phyloP scores from a whole-genome alignment of 1,140 invertebrate species.

The Tenebrio molitor region DNA sequence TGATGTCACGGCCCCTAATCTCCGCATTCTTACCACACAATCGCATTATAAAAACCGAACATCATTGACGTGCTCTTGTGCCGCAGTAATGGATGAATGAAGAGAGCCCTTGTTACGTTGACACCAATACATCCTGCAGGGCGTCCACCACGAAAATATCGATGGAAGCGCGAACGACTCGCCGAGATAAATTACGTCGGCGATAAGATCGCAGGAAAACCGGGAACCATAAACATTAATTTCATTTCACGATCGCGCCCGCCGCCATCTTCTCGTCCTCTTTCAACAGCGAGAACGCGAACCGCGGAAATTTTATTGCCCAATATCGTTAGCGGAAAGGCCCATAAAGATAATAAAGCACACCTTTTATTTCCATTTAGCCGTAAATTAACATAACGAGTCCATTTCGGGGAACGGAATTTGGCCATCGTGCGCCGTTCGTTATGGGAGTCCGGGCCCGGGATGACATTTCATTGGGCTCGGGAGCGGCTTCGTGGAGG shows the following conservation, averaged over 20 bases:
- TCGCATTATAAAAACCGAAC: slow-evolving; percentile 35
- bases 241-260: slow-evolving; percentile 20
- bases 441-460: too few relatives aligned
- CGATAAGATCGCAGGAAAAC: slow-evolving; percentile 7
- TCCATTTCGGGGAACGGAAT: slow-evolving; percentile 5
- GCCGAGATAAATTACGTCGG: slow-evolving; percentile 8
- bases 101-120: slow-evolving; percentile 12
- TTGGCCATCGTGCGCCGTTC: background rate
- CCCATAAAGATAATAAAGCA: slow-evolving; percentile 31
- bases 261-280: background rate
- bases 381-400: slow-evolving; percentile 25
- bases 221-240: slow-evolving; percentile 27
- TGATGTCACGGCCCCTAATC: slow-evolving; percentile 36
- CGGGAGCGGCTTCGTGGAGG: too few relatives aligned
- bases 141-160: slow-evolving; percentile 11
- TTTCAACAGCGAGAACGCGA: too few relatives aligned
- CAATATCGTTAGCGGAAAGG: slow-evolving; percentile 28
- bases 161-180: background rate
- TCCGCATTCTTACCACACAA: slow-evolving; percentile 35
- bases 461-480: too few relatives aligned
- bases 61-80: slow-evolving; percentile 13
- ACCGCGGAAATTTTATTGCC: slow-evolving; percentile 23
- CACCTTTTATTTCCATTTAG: slow-evolving; percentile 30
- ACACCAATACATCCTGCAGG: slow-evolving; percentile 23
- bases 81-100: slow-evolving; percentile 26